Percentiles rank a stretch among this genome's conserved stretches.
These are phyloP conservation scores for Ianthella basta DNA, from an alignment of 37 sponge, comb jelly and placozoan genomes.

Conservation along the genomic window DNA sequence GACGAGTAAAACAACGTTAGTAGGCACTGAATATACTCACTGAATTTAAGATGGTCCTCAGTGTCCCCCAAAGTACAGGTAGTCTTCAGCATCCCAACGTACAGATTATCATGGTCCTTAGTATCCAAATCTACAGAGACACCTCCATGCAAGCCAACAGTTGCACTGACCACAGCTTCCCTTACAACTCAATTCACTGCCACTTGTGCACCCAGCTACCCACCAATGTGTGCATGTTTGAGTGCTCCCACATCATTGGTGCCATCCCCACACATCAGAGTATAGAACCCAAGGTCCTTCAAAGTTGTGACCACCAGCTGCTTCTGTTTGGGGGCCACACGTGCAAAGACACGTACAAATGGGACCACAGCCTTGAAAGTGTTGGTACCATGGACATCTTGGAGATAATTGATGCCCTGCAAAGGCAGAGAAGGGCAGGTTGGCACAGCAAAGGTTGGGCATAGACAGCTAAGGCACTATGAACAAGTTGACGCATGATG, in stretches of 20 bases:
- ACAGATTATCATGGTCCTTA: no score
- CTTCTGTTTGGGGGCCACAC: constrained; percentile 98
- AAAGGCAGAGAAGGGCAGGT: background rate
- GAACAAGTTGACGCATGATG: no score
- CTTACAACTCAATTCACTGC: no score
- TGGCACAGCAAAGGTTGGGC: background rate
- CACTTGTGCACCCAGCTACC: background rate
- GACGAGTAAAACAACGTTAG: no score
- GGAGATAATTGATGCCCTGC: constrained; percentile 64
- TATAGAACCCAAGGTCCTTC: constrained; percentile 67
- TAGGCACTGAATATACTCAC: no score
- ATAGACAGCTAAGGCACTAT: background rate
- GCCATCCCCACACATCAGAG: constrained; percentile 99
- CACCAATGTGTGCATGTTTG: constrained; percentile 98
- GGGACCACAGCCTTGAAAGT: constrained; percentile 64
- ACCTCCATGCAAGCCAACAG: no score
- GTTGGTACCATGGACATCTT: background rate
- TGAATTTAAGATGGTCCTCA: no score
- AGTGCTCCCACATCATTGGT: constrained; percentile 99
- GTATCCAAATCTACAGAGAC: no score
- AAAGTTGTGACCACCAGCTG: constrained; percentile 81
- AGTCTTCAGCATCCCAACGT: no score
- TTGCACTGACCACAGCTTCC: no score
- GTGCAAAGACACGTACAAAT: constrained; percentile 87
- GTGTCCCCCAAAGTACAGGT: no score